A percentile compares a stretch with the other conserved stretches of the same genome.
phyloP scores from a whole-genome alignment of 2,113 vertebrate genomes.

The Tinamus guttatus region DNA sequence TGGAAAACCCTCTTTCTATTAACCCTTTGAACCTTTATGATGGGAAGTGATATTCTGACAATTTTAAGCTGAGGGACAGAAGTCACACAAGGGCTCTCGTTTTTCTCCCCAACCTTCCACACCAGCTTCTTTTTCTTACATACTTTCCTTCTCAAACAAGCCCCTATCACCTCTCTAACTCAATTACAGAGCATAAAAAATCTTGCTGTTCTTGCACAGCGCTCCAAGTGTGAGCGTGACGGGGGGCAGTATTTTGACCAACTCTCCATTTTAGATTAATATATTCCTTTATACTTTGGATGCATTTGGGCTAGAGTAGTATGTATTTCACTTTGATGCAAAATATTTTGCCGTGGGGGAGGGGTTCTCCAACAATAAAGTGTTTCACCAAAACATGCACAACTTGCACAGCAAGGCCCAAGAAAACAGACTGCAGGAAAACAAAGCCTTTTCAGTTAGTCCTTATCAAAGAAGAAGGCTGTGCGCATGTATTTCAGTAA shows the following conservation, averaged over 20 bases:
- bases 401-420: neutral
- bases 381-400: neutral
- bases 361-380: neutral
- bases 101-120: neutral
- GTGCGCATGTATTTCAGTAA: rapidly evolving
- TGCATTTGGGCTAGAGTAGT: neutral
- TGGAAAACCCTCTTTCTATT: neutral
- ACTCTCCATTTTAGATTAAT: neutral
- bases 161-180: neutral
- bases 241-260: neutral
- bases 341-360: neutral
- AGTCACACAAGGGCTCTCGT: neutral
- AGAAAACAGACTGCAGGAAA: neutral
- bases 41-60: neutral
- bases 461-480: neutral
- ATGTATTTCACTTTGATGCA: neutral
- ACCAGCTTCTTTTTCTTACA: neutral
- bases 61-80: neutral
- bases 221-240: rapidly evolving
- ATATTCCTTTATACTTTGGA: neutral
- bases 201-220: neutral
- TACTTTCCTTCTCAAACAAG: neutral
- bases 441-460: neutral
- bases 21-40: constrained; percentile 2
- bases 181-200: neutral